Conservation (phyloP, 2,113 vertebrate genomes). For the Coracopsis vasa region DNA sequence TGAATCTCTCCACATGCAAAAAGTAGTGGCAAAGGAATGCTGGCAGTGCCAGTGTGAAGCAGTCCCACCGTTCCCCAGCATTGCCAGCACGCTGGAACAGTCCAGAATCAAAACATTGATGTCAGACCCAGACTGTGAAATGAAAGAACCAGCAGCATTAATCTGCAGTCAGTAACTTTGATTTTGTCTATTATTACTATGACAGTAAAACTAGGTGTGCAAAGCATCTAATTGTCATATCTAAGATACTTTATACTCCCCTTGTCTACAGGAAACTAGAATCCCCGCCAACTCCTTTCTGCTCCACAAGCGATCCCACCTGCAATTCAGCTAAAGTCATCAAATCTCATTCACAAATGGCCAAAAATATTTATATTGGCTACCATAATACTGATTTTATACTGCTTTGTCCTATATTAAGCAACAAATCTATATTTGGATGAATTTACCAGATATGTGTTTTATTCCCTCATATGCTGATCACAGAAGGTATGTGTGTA, state of each 20-base stretch:
- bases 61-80: fast-evolving
- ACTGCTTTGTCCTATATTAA: not conserved
- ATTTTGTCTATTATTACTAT: not conserved
- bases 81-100: not conserved
- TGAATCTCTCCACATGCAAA: not conserved
- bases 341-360: not conserved
- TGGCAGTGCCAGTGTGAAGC: not conserved
- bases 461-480: not conserved
- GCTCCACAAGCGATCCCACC: not conserved
- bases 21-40: not conserved
- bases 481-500: not conserved
- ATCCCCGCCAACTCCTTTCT: not conserved
- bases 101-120: not conserved
- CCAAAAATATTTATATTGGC: not conserved
- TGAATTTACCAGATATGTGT: not conserved
- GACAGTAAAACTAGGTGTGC: not conserved
- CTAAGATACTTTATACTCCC: not conserved
- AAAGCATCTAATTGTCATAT: not conserved
- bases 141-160: not conserved
- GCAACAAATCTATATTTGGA: not conserved
- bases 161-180: not conserved
- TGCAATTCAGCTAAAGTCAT: not conserved
- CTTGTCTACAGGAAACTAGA: not conserved
- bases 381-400: not conserved
- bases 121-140: not conserved